Percentiles rank a stretch among this genome's conserved stretches.
Conservation (phyloP, 1,140 invertebrate genomes). For the Steinernema feltiae region DNA sequence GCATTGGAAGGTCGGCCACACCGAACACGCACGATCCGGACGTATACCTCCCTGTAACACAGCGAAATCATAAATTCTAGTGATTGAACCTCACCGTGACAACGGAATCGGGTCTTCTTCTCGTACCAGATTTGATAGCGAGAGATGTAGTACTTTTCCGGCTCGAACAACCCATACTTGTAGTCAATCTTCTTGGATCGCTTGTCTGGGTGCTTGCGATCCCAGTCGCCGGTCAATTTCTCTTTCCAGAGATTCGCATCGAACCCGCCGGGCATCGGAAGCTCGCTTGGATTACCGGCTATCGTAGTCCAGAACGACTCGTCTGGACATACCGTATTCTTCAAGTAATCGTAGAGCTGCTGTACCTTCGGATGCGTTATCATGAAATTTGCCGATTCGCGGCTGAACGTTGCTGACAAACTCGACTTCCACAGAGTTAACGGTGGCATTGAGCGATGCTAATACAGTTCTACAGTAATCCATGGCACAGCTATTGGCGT, state of each 20-base stretch:
- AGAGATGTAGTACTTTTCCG: slow-evolving; percentile 18
- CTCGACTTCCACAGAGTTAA: slow-evolving; percentile 44
- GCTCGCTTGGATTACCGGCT: not conserved
- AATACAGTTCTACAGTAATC: too few relatives aligned
- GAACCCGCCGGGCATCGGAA: not conserved
- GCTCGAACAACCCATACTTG: not conserved
- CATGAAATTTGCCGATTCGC: slow-evolving; percentile 37
- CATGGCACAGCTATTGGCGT: not conserved
- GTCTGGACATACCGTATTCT: not conserved
- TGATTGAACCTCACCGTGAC: slow-evolving; percentile 5
- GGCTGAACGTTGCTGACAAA: slow-evolving; percentile 39
- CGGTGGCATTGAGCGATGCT: slow-evolving; percentile 14
- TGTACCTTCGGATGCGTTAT: slow-evolving; percentile 33
- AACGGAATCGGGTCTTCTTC: not conserved
- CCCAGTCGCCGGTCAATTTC: not conserved
- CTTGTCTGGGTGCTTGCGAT: not conserved
- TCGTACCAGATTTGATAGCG: slow-evolving; percentile 32
- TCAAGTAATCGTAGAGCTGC: slow-evolving; percentile 26
- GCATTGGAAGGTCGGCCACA: slow-evolving; percentile 39
- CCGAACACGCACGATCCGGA: slow-evolving; percentile 47
- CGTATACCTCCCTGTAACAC: not conserved
- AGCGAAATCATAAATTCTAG: not conserved
- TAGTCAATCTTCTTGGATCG: not conserved
- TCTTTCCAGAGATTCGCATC: not conserved
- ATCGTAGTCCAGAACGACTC: not conserved